phyloP scores from a whole-genome alignment of 2,888 invertebrate genomes.

The Cryptocheilus praepositus region DNA sequence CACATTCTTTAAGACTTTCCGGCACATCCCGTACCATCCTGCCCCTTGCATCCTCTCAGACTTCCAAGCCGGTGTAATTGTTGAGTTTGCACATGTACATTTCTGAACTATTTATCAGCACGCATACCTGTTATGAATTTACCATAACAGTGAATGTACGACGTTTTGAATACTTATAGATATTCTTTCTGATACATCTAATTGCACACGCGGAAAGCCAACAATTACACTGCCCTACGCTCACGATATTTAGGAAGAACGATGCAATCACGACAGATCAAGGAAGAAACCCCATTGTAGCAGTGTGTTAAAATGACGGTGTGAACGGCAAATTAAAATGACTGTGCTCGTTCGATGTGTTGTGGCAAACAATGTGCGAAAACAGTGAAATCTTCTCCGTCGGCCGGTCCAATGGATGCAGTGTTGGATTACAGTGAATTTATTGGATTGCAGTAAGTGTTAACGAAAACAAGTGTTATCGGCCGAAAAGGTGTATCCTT shows the following conservation, averaged over 20 bases:
- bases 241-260: no score
- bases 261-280: background rate
- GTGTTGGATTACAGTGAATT: constrained; percentile 64
- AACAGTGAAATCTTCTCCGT: constrained; percentile 30
- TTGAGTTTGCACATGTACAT: constrained; percentile 9
- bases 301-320: constrained; percentile 17
- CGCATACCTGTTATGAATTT: no score
- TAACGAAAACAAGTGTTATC: constrained; percentile 10
- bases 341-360: constrained; percentile 27
- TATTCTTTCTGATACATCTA: no score
- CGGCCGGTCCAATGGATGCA: constrained; percentile 47
- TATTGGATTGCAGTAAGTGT: constrained; percentile 49
- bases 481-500: background rate
- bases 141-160: no score
- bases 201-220: no score
- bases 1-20: constrained; percentile 17
- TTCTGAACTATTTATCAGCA: background rate
- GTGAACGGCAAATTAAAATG: constrained; percentile 16
- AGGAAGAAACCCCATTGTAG: constrained; percentile 12
- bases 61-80: background rate
- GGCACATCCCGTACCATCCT: constrained; percentile 13
- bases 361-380: constrained; percentile 37
- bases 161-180: no score
- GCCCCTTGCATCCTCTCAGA: background rate
- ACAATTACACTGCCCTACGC: no score